A percentile compares a stretch with the other conserved stretches of the same genome.
phyloP scores from a whole-genome alignment of 2,797 vertebrate species.

The Xenentodon cancila region DNA sequence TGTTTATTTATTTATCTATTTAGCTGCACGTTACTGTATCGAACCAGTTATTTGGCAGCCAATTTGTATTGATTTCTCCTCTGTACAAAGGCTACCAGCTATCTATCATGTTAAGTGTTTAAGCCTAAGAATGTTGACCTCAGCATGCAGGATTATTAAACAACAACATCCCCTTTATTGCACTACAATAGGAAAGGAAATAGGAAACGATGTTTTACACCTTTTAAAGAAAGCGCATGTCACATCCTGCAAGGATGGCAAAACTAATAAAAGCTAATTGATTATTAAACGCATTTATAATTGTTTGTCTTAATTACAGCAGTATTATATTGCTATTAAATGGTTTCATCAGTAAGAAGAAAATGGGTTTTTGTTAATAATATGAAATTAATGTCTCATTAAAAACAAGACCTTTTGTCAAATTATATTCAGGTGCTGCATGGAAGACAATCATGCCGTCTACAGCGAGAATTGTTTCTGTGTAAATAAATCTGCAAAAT shows the following conservation, averaged over 20 bases:
- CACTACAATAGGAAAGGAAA: slow-evolving; percentile 8
- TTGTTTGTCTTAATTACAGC: too few relatives aligned
- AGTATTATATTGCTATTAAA: neutral
- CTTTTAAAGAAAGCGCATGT: slow-evolving; percentile 5
- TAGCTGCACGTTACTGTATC: neutral
- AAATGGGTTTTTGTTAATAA: neutral
- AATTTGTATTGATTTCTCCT: slow-evolving; percentile 41
- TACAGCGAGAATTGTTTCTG: slow-evolving; percentile 34
- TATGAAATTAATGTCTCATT: slow-evolving; percentile 5
- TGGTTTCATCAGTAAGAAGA: neutral
- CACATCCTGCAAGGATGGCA: slow-evolving; percentile 1
- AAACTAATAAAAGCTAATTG: neutral
- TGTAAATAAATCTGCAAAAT: slow-evolving; percentile 68
- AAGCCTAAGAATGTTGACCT: slow-evolving; percentile 35
- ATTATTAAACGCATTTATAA: too few relatives aligned
- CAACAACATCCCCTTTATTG: slow-evolving; percentile 10
- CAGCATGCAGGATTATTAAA: slow-evolving; percentile 24
- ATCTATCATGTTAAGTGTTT: slow-evolving; percentile 37
- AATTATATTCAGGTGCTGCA: slow-evolving; percentile 25
- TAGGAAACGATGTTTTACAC: slow-evolving; percentile 9
- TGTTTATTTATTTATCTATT: neutral
- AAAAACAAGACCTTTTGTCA: slow-evolving; percentile 27
- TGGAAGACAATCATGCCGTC: slow-evolving; percentile 25
- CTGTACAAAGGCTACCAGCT: slow-evolving; percentile 21
- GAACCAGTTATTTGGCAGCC: slow-evolving; percentile 9